phyloP scores from a whole-genome alignment of 2,113 vertebrate species.

The Nerophis lumbriciformis region DNA sequence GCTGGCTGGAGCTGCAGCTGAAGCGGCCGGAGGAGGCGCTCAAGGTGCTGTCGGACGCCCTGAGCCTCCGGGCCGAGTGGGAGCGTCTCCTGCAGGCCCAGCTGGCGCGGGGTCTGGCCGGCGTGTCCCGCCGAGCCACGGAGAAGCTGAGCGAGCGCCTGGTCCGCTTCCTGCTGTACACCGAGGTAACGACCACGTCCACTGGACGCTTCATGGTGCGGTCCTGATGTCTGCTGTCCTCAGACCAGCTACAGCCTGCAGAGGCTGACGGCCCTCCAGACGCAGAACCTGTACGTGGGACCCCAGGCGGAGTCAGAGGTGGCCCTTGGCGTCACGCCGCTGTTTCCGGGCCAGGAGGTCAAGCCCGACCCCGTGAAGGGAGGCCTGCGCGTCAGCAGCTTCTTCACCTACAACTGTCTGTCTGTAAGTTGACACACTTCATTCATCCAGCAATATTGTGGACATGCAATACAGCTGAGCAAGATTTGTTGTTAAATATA shows the following conservation, averaged over 20 bases:
- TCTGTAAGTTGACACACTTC: conserved; percentile 66
- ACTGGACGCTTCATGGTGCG: neutral
- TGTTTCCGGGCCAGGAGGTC: conserved; percentile 70
- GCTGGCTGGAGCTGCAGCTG: conserved; percentile 83
- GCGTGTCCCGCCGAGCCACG: conserved; percentile 43
- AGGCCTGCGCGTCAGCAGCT: conserved; percentile 74
- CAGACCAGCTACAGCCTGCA: conserved; percentile 79
- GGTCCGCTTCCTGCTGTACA: conserved; percentile 76
- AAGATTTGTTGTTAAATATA: too few species aligned
- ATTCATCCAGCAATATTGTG: too few species aligned
- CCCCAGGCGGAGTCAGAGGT: conserved; percentile 62
- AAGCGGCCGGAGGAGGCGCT: conserved; percentile 58
- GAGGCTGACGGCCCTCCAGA: conserved; percentile 75
- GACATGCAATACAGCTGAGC: too few species aligned
- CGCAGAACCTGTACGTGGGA: conserved; percentile 83
- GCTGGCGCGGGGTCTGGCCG: conserved; percentile 46
- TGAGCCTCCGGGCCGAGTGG: conserved; percentile 75
- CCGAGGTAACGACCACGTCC: conserved; percentile 58
- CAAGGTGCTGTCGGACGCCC: conserved; percentile 65
- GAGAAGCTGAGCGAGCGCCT: conserved; percentile 69
- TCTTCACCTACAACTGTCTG: conserved; percentile 90
- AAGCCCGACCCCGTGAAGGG: conserved; percentile 80
- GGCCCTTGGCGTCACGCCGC: conserved; percentile 25
- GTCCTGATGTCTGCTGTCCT: neutral
- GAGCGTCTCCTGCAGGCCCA: conserved; percentile 75